These are phyloP conservation scores for chimpanzee (Pan troglodytes) DNA, from an alignment of 2,113 vertebrate genomes.

Conservation along the genomic window DNA sequence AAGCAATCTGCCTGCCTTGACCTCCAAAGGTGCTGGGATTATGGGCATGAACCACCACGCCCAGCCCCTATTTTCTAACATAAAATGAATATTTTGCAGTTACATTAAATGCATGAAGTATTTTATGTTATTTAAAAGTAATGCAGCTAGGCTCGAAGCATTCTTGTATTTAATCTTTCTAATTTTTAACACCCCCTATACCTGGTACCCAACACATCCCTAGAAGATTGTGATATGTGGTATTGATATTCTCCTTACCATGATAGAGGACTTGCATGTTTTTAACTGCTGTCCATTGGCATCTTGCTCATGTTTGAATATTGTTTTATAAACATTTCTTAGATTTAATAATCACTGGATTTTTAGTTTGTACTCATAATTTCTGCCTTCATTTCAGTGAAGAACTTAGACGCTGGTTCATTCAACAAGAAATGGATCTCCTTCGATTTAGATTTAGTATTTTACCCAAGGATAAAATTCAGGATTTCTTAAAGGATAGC, in stretches of 20 bases:
- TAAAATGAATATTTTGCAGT: not conserved
- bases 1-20: no score
- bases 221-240: not conserved
- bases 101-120: not conserved
- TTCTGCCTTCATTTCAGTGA: constrained; percentile 84
- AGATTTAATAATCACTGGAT: not conserved
- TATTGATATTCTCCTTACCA: not conserved
- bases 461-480: constrained; percentile 81
- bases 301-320: not conserved
- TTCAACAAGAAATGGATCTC: constrained; percentile 98
- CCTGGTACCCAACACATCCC: fast-evolving
- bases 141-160: not conserved
- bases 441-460: constrained; percentile 93
- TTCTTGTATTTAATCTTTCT: not conserved
- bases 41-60: no score
- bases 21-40: no score
- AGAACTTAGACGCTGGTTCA: constrained; percentile 97
- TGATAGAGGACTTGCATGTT: not conserved
- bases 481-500: constrained; percentile 90
- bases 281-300: not conserved
- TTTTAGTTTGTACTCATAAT: not conserved
- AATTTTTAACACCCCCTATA: not conserved
- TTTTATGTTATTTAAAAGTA: constrained; percentile 6
- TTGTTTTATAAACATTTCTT: constrained; percentile 2
- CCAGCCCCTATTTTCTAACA: no score